These are phyloP conservation scores for Rugalucina vietnamica DNA, from an alignment of 2,888 invertebrate genomes.

Conservation along the genomic window DNA sequence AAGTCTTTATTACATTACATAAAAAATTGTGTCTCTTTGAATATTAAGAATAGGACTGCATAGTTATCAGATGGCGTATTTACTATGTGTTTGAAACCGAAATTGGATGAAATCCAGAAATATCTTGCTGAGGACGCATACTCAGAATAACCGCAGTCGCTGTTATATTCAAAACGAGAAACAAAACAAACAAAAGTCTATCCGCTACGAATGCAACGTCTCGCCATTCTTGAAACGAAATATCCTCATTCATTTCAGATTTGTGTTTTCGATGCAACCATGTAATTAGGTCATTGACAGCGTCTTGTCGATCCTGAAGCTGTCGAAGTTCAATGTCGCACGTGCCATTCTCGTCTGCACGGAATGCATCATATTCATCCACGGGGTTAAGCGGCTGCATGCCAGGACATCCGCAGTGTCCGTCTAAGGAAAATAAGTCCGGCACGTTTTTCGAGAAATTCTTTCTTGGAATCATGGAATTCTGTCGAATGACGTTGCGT, in stretches of 20 bases:
- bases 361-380: slow-evolving; percentile 12
- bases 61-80: too few relatives aligned
- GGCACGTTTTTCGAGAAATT: slow-evolving; percentile 21
- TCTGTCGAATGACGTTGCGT: slow-evolving; percentile 28
- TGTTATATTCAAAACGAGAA: slow-evolving; percentile 70
- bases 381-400: slow-evolving; percentile 31
- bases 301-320: slow-evolving; percentile 61
- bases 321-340: slow-evolving; percentile 39
- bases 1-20: too few relatives aligned
- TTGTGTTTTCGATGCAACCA: slow-evolving; percentile 70
- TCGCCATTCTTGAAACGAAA: slow-evolving; percentile 75
- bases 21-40: too few relatives aligned
- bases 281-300: slow-evolving; percentile 68
- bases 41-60: too few relatives aligned
- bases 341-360: not conserved
- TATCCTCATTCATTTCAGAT: slow-evolving; percentile 69
- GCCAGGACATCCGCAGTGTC: slow-evolving; percentile 19
- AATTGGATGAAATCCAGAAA: slow-evolving; percentile 48
- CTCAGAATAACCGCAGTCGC: slow-evolving; percentile 73
- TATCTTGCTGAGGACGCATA: slow-evolving; percentile 68
- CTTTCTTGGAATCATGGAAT: slow-evolving; percentile 41
- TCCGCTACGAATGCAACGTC: slow-evolving; percentile 78
- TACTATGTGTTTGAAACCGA: not conserved
- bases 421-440: slow-evolving; percentile 39
- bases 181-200: slow-evolving; percentile 73